These are phyloP conservation scores for Turritopsis dohrnii DNA, from an alignment of 30 jellyfish, hydroid and myxozoan species.

Conservation along the genomic window DNA sequence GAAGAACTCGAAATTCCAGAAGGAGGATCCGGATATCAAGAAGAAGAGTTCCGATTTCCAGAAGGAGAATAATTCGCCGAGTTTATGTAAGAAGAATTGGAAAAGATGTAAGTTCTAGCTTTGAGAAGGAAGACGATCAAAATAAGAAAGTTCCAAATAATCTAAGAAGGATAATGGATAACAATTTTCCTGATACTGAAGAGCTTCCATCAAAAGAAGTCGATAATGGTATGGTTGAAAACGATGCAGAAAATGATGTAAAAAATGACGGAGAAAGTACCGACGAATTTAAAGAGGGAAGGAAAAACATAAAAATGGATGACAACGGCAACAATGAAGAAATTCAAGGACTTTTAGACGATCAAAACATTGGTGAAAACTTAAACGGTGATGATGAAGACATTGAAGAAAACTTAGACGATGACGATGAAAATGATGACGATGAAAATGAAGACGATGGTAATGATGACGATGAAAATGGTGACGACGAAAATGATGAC, in stretches of 20 bases:
- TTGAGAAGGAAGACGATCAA: neutral
- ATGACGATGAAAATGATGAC: neutral
- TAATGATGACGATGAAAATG: too few species aligned
- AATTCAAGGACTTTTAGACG: neutral
- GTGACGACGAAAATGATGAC: too few species aligned
- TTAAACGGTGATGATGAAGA: neutral
- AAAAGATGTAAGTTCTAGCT: neutral
- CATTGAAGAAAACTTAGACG: neutral
- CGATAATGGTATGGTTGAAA: neutral
- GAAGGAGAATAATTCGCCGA: neutral
- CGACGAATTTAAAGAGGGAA: neutral
- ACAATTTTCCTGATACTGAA: neutral
- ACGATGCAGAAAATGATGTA: neutral
- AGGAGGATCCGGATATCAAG: too few species aligned
- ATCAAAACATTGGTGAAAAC: neutral
- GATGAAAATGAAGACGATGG: too few species aligned
- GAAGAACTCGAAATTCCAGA: too few species aligned
- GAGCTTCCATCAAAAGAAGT: neutral
- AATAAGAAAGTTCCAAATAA: neutral
- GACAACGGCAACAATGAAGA: neutral
- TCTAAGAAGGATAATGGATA: neutral
- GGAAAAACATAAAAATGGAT: neutral
- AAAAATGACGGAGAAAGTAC: neutral
- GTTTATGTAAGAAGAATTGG: neutral
- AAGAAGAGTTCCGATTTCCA: neutral